Evolutionary conservation across 2,113 vertebrate species (phyloP).

Genomic region (Ameiurus melas): DNA sequence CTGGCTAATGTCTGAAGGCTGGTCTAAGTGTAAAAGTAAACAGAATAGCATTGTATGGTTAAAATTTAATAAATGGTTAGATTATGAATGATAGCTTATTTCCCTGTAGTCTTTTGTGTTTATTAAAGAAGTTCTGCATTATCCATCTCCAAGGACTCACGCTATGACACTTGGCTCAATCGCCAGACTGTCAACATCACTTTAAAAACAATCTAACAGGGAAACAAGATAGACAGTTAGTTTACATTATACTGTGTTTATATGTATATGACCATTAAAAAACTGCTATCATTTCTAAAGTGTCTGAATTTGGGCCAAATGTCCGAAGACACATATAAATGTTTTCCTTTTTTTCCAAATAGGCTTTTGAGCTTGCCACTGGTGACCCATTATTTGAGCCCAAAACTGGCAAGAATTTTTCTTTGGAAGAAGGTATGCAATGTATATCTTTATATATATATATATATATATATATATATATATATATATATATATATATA

Average conservation of each 20-base stretch:
- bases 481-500: too few relatives aligned
- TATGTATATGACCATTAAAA: neutral
- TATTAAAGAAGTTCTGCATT: too few relatives aligned
- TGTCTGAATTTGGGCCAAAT: neutral
- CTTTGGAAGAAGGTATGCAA: conserved; percentile 80
- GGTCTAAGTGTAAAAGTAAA: neutral
- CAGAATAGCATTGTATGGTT: neutral
- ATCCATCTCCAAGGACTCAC: too few relatives aligned
- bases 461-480: neutral
- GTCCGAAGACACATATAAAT: neutral
- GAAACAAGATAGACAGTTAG: neutral
- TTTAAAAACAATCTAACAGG: neutral
- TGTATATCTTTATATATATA: too few relatives aligned
- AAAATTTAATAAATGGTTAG: neutral
- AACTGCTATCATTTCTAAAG: neutral
- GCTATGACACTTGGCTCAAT: neutral
- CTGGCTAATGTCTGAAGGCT: neutral
- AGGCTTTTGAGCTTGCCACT: conserved; percentile 85
- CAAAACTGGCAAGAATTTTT: conserved; percentile 74
- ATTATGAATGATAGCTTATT: neutral
- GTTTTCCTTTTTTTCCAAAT: conserved; percentile 37
- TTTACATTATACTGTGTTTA: neutral
- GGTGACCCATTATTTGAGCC: conserved; percentile 81
- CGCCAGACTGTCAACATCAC: neutral
- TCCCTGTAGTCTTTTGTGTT: too few relatives aligned